Conservation (phyloP, 1,140 invertebrate species). For the Argopecten irradians region DNA sequence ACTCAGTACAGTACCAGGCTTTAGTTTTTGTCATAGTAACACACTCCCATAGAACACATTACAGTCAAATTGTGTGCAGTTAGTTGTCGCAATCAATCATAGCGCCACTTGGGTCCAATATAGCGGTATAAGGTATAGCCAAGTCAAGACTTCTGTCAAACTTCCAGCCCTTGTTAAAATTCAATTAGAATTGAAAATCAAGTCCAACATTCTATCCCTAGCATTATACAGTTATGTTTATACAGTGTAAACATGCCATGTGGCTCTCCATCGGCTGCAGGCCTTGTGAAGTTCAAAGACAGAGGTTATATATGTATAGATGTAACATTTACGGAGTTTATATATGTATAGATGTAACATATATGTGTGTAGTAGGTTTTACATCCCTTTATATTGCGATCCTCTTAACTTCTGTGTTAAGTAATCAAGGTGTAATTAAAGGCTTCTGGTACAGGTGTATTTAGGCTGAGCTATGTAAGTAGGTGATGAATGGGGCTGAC, state of each 20-base stretch:
- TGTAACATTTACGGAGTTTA: no score
- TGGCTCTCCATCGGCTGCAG: background rate
- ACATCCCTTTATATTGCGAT: background rate
- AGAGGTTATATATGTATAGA: background rate
- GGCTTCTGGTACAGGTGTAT: background rate
- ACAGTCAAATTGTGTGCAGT: background rate
- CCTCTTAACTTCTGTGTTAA: background rate
- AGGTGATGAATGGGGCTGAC: background rate
- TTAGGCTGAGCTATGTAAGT: no score
- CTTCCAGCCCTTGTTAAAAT: constrained; percentile 21
- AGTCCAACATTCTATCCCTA: background rate
- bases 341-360: background rate
- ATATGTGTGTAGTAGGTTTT: no score
- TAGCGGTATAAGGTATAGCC: background rate
- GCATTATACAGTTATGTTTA: background rate
- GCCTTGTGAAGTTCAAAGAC: background rate
- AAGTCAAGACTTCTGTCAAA: constrained; percentile 1
- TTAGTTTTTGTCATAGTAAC: constrained; percentile 17
- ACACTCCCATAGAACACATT: background rate
- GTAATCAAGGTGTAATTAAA: background rate
- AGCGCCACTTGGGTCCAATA: background rate
- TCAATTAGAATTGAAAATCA: constrained; percentile 23
- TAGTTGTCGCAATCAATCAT: constrained; percentile 7
- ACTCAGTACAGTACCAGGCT: background rate
- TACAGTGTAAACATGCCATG: background rate